Base-by-base conservation (phyloP, 1,140 invertebrate species). In the Phymorhynchus buccinoides region DNA sequence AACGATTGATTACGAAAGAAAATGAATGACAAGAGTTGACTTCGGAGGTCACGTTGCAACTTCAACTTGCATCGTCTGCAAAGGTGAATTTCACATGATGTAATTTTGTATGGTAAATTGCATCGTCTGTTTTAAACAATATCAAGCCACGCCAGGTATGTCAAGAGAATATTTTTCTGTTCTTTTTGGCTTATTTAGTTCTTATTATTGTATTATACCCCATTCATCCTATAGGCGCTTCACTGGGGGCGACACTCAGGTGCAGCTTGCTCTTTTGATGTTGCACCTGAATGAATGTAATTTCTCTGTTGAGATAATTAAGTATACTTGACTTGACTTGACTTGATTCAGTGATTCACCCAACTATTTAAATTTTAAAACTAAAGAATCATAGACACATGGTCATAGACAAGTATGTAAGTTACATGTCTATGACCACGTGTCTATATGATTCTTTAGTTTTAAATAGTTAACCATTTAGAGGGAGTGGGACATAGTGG, bases 1-100 rank as follows among this genome's bases (percentile, higher is more conserved):
- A 18, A 52, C 48, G 48, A 18, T 18, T 52, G 48, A 52, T 52
- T 52, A 52, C 22, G 68, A 16, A 16, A 39, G 75, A 41, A 78
- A 41, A 30, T 78, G 75, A 78, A 30, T 79, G 77, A 79, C 44
- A 79, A 52, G 52, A 79, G 27, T 9, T 7, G 22, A 32, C 6
- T n/a, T 79, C 32, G 32, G 14, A 27, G 41, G 75, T 78, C 39
- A 71, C 68, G 73, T 75, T 75, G 14, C 37, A 35, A 75, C 39
- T 37, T 79, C 37, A 37, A 73, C 68, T 78, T 44, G 75, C 75
- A 44, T 79, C 77, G 77, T 79, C 77, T 79, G 77, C 77, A 79
- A 48, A 9, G 14, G 71, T 37, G 37, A 35, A 73, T 32, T 35
- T 73, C 14, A 37, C 22, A 22, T 12, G 12, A 35, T 39, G 71